Evolutionary conservation across 1,140 invertebrate species (phyloP).

Genomic region (Penaeus vannamei): DNA sequence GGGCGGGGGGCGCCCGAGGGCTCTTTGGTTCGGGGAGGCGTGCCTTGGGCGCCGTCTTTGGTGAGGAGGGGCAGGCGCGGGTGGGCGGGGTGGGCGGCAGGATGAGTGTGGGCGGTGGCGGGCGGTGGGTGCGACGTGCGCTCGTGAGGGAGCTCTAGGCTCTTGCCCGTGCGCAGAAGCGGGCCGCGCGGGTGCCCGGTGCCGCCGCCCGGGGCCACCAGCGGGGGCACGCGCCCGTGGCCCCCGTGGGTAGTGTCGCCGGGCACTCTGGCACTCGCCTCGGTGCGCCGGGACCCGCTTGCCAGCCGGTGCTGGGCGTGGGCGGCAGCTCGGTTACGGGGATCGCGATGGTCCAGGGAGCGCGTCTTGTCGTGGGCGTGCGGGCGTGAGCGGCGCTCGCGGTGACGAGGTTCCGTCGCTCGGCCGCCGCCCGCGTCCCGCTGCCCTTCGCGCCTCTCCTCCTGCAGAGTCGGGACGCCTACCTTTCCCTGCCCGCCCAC

Average conservation of each 20-base stretch:
- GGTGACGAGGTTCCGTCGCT: slow-evolving; percentile 26
- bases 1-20: slow-evolving; percentile 3
- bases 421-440: not conserved
- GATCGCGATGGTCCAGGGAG: not conserved
- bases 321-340: not conserved
- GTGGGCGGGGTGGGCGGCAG: not conserved
- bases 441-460: not conserved
- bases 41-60: slow-evolving; percentile 29
- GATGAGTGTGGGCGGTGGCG: not conserved
- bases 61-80: slow-evolving; percentile 24
- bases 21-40: slow-evolving; percentile 29
- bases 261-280: not conserved
- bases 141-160: slow-evolving; percentile 57
- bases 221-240: slow-evolving; percentile 3
- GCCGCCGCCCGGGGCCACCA: not conserved
- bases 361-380: slow-evolving; percentile 26
- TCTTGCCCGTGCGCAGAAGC: slow-evolving; percentile 58
- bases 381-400: slow-evolving; percentile 22
- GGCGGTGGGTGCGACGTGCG: slow-evolving; percentile 19
- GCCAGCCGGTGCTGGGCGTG: not conserved
- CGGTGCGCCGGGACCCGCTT: not conserved
- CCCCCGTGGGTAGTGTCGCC: not conserved
- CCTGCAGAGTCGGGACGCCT: not conserved
- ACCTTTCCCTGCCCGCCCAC: not conserved
- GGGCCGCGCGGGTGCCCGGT: slow-evolving; percentile 60